Base-by-base conservation (phyloP, 2,888 invertebrate genomes). In the Idaea dimidiata region DNA sequence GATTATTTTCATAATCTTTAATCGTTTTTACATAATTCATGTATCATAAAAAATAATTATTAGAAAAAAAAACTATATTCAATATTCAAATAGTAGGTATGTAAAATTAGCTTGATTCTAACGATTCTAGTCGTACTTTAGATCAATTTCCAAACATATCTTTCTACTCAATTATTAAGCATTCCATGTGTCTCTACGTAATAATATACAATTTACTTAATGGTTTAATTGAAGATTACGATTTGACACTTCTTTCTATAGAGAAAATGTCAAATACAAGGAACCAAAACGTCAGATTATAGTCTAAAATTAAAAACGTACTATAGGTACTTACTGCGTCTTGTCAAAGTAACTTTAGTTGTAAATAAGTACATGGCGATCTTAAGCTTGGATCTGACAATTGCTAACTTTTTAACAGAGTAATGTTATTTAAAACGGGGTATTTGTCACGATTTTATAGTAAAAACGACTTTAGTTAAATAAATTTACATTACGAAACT, bases 111-210 rank as follows among this genome's bases (percentile, higher is more conserved):
- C 72, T 73, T 77, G 72, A 81, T 77, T 83, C 43, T 43, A 56
- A 18, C 18, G 56, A 56, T 17, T 70, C 83, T 88, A 87, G 83
- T 84, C 82, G 75, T 75, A 72, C 74, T 63, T 78, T 79, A 79
- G 72, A 75, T 78, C 72, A 67, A 76, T 80, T 78, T 77, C 72
- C 78, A 78, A 80, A 87, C 85, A 89, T 88, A 89, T 88, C 86
- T 87, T 77, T 84, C 67, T 80, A 82, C 77, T 82, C 79, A 84
- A 82, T 83, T 83, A 82, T 76, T 81, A 88, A 84, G 87, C 91
- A 91, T 91, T 91, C 91, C 91, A 91, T 83, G 72, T 82, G 73
- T 79, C 70, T 80, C 73, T 74, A 69, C 73, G 74, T 75, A 68
- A 74, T 72, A 71, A 62, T 62, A 70, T 66, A 70, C 73, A 72